phyloP scores from a whole-genome alignment of 2,113 vertebrate genomes.

The Indri indri region DNA sequence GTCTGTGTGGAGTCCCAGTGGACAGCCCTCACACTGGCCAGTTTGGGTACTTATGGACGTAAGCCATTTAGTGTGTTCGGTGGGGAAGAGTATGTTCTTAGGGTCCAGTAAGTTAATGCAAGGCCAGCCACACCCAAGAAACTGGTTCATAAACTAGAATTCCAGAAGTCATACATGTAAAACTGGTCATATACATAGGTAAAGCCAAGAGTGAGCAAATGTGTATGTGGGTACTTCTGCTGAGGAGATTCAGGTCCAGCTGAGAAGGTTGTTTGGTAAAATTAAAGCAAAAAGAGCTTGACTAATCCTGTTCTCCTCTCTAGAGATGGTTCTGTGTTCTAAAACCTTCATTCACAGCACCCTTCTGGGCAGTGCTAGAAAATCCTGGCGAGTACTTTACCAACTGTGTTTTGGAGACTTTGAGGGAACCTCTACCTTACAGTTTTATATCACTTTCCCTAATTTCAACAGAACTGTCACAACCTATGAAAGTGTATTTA shows the following conservation, averaged over 20 bases:
- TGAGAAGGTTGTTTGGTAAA: not conserved
- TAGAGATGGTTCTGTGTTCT: not conserved
- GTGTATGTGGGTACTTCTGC: not conserved
- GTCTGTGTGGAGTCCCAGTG: not conserved
- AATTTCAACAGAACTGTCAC: not conserved
- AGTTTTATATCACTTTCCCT: not conserved
- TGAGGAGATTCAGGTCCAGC: not conserved
- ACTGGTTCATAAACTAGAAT: constrained; percentile 44
- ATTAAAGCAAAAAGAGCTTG: not conserved
- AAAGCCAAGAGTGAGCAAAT: not conserved
- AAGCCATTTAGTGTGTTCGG: not conserved
- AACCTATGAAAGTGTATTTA: not conserved
- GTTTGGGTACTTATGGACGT: not conserved
- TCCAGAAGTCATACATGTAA: not conserved
- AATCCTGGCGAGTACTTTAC: not conserved
- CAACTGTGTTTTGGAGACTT: not conserved
- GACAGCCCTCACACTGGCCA: not conserved
- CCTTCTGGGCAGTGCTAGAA: not conserved
- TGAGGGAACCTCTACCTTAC: not conserved
- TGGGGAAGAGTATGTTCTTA: not conserved
- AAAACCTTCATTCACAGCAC: not conserved
- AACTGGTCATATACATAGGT: not conserved
- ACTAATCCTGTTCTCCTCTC: not conserved
- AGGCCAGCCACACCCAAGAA: not conserved
- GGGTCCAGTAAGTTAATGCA: not conserved